Percentiles rank a stretch among this genome's conserved stretches.
Evolutionary conservation across 2,888 invertebrate species (phyloP).

Genomic region (Pseudococcus viburni): DNA sequence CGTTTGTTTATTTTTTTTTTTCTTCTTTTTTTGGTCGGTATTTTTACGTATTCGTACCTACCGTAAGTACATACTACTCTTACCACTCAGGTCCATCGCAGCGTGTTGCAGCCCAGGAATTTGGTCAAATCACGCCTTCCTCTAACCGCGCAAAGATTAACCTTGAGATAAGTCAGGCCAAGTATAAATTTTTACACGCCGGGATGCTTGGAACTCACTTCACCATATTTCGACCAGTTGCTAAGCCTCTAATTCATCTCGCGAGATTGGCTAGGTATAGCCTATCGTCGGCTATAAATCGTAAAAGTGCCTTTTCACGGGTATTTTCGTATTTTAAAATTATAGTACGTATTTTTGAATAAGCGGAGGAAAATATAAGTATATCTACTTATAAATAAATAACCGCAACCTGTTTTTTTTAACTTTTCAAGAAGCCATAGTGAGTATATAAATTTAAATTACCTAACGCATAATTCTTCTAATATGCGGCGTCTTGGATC

Average conservation of each 20-base stretch:
- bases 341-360: not conserved
- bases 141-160: not conserved
- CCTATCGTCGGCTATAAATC: not conserved
- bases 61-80: not conserved
- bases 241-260: conserved; percentile 16
- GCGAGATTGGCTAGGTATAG: not conserved
- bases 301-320: not conserved
- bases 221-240: not conserved
- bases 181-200: conserved; percentile 12
- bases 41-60: not conserved
- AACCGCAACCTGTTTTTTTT: not conserved
- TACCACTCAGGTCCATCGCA: not conserved
- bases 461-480: not conserved
- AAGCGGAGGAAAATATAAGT: not conserved
- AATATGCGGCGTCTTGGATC: too few species aligned
- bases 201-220: not conserved
- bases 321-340: not conserved
- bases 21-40: not conserved
- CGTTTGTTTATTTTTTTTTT: not conserved
- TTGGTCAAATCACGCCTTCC: conserved; percentile 6
- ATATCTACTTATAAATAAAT: not conserved
- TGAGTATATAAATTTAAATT: not conserved
- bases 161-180: not conserved
- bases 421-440: not conserved
- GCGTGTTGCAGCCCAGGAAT: not conserved